Evolutionary conservation across 2,888 invertebrate species (phyloP).

Genomic region (Mystacides longicornis): DNA sequence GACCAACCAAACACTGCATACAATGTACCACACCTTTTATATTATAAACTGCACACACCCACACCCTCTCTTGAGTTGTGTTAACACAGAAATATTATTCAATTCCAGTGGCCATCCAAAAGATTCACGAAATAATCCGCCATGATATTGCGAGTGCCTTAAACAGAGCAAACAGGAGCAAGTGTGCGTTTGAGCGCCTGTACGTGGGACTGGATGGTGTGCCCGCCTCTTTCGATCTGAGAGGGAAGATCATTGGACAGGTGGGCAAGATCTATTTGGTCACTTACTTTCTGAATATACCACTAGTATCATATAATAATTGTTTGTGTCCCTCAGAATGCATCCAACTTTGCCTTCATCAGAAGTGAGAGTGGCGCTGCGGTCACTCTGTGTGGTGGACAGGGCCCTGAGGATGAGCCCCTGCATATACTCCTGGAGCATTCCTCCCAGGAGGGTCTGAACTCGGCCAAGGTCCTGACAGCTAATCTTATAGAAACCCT

Average conservation of each 20-base stretch:
- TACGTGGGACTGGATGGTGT: slow-evolving; percentile 71
- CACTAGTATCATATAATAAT: no score
- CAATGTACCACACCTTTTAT: no score
- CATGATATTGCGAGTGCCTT: slow-evolving; percentile 17
- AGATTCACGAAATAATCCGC: slow-evolving; percentile 30
- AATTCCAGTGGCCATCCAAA: slow-evolving; percentile 31
- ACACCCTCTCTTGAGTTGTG: no score
- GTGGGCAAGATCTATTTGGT: slow-evolving; percentile 29
- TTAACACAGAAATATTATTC: no score
- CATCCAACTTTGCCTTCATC: slow-evolving; percentile 69
- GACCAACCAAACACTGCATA: slow-evolving; percentile 28
- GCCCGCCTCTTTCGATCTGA: slow-evolving; percentile 66
- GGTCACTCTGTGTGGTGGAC: slow-evolving; percentile 63
- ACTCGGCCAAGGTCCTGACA: slow-evolving; percentile 63
- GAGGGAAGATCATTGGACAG: slow-evolving; percentile 63
- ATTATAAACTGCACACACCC: no score
- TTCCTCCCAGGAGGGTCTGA: slow-evolving; percentile 58
- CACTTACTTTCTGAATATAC: no score
- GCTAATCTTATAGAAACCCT: slow-evolving; percentile 75
- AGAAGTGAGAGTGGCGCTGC: slow-evolving; percentile 70
- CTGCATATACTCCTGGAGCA: slow-evolving; percentile 72
- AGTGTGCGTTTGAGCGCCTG: slow-evolving; percentile 52
- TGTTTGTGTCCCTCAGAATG: no score
- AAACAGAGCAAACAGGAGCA: neutral
- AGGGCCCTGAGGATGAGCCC: slow-evolving; percentile 54